phyloP scores from a whole-genome alignment of 2,888 invertebrate genomes.

The Aspidiotus destructor region DNA sequence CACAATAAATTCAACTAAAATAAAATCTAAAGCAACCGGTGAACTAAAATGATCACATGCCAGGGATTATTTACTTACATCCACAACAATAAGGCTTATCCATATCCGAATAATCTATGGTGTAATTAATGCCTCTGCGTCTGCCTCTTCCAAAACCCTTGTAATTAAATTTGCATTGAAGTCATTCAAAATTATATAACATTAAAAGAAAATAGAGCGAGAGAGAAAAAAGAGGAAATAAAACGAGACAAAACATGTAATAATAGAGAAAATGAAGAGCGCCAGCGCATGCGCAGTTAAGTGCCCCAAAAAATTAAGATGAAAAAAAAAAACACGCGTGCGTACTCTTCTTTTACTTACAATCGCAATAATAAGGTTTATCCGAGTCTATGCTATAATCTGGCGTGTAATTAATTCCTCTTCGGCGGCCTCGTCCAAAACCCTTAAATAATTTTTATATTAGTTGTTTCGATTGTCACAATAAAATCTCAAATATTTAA shows the following conservation, averaged over 20 bases:
- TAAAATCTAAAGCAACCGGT: neutral
- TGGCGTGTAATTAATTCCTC: slow-evolving; percentile 33
- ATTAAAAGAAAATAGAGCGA: slow-evolving; percentile 11
- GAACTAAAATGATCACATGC: slow-evolving; percentile 17
- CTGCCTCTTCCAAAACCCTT: slow-evolving; percentile 35
- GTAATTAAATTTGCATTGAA: slow-evolving; percentile 29
- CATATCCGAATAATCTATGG: slow-evolving; percentile 47
- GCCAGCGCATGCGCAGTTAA: slow-evolving; percentile 33
- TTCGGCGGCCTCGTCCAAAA: slow-evolving; percentile 35
- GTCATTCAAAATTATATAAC: slow-evolving; percentile 18
- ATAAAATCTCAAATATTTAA: slow-evolving; percentile 5
- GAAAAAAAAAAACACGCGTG: slow-evolving; percentile 28
- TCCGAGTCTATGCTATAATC: slow-evolving; percentile 53
- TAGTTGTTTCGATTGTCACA: slow-evolving; percentile 24
- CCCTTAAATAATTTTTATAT: slow-evolving; percentile 32
- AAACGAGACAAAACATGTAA: slow-evolving; percentile 24
- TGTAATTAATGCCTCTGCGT: slow-evolving; percentile 34
- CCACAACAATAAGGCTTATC: slow-evolving; percentile 86
- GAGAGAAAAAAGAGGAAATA: slow-evolving; percentile 11
- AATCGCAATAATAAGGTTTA: slow-evolving; percentile 84
- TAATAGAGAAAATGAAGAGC: slow-evolving; percentile 21
- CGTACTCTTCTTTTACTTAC: slow-evolving; percentile 53
- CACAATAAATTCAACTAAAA: neutral
- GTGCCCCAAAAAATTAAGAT: slow-evolving; percentile 26
- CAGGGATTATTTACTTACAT: slow-evolving; percentile 56